These are phyloP conservation scores for Tinea pellionella DNA, from an alignment of 2,888 invertebrate genomes.

Conservation along the genomic window DNA sequence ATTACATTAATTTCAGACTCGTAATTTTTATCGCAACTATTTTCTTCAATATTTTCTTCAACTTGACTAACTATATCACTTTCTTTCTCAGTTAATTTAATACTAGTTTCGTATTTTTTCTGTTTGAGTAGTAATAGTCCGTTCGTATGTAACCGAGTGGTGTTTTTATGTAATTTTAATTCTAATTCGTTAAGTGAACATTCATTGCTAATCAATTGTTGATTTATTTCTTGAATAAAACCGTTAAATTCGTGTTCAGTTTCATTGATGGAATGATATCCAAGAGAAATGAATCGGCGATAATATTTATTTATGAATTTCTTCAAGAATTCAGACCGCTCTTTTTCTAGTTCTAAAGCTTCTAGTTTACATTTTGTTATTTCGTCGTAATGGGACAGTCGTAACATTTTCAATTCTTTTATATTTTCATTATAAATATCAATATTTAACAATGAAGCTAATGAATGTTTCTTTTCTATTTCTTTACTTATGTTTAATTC, in stretches of 20 bases:
- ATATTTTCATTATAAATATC: constrained; percentile 27
- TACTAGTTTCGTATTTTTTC: constrained; percentile 14
- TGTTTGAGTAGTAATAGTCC: constrained; percentile 22
- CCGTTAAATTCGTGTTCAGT: constrained; percentile 48
- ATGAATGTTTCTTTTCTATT: constrained; percentile 20
- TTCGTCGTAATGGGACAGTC: constrained; percentile 19
- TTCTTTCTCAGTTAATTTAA: constrained; percentile 19
- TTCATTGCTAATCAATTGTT: constrained; percentile 47
- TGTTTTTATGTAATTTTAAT: constrained; percentile 25
- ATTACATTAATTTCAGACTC: constrained; percentile 1
- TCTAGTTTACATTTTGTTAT: constrained; percentile 34
- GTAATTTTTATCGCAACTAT: background rate
- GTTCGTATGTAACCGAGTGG: constrained; percentile 15
- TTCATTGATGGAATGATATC: constrained; percentile 36
- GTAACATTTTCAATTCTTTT: constrained; percentile 26
- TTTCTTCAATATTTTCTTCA: background rate
- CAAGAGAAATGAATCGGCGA: constrained; percentile 34
- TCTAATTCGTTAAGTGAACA: constrained; percentile 44
- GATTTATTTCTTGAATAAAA: constrained; percentile 45
- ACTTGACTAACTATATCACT: constrained; percentile 24
- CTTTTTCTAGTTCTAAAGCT: constrained; percentile 35
- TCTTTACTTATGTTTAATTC: constrained; percentile 18
- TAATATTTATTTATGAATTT: constrained; percentile 39
- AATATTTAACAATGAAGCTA: background rate
- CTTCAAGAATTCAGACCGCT: constrained; percentile 39